A percentile compares a stretch with the other conserved stretches of the same genome.
Conservation (phyloP, 2,888 invertebrate genomes). For the Drosophila mercatorum region DNA sequence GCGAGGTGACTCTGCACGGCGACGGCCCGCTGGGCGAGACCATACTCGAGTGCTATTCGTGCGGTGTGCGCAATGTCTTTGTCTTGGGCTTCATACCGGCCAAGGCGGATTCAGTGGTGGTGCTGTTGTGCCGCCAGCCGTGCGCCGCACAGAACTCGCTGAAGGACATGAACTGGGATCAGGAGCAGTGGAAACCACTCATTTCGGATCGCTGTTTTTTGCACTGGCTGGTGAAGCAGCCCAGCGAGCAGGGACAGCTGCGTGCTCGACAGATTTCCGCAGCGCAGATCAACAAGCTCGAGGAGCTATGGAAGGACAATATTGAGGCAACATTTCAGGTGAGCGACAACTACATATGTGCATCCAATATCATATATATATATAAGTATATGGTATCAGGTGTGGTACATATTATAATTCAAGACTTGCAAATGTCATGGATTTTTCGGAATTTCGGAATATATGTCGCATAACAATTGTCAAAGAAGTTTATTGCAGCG, state of each 20-base stretch:
- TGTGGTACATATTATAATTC: too few relatives aligned
- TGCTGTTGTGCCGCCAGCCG: slow-evolving; percentile 97
- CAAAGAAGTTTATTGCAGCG: background rate
- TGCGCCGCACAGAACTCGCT: slow-evolving; percentile 98
- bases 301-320: slow-evolving; percentile 99
- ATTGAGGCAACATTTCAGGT: slow-evolving; percentile 97
- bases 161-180: slow-evolving; percentile 99
- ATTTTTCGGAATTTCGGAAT: background rate
- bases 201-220: slow-evolving; percentile 98
- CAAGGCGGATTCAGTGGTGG: slow-evolving; percentile 99
- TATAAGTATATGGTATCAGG: too few relatives aligned
- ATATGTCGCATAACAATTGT: slow-evolving; percentile 7
- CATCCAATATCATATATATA: background rate
- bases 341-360: background rate
- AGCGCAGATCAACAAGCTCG: slow-evolving; percentile 98
- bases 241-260: slow-evolving; percentile 97
- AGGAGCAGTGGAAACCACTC: slow-evolving; percentile 99
- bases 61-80: slow-evolving; percentile 99
- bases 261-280: slow-evolving; percentile 98
- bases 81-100: slow-evolving; percentile 99
- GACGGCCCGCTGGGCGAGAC: slow-evolving; percentile 99
- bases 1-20: slow-evolving; percentile 98
- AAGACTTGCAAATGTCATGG: too few relatives aligned
- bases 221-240: slow-evolving; percentile 99
- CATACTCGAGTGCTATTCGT: slow-evolving; percentile 98